Evolutionary conservation across 2,888 invertebrate species (phyloP), one percentile per base, ranked within the genome.

Genomic region (Melangyna quadrimaculata): DNA sequence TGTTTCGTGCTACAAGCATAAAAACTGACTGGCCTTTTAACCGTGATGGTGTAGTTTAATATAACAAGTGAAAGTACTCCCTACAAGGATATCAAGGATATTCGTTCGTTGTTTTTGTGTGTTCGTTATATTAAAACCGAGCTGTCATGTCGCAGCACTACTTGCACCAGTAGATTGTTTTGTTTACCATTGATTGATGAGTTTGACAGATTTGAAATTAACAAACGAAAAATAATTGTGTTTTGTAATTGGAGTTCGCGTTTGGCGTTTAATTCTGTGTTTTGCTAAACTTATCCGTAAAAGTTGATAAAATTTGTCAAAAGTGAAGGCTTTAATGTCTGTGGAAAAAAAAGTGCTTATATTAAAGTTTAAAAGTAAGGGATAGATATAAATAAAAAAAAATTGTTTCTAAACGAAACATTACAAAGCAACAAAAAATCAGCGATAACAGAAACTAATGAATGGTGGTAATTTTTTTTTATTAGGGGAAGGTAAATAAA

Each of bases 161-260:
- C 43, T 48, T 43, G 40, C 19, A 57, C 40, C 17, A 80, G 53
- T 48, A 43, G 43, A 63, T 75, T 81, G 75, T 65, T 80, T 63
- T 53, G 69, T 74, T 61, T 40, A 65, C 51, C 10, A 51, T 35
- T 51, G 22, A 61, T 61, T 78, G 63, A 72, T 78, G 14, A 37
- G 35, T 45, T 71, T 27, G 17, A 27, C 61, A 32, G 43, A 63
- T 45, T 63, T 29, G n/a, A 17, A 8, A 40, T 59, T 4, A 5
- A 35, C 29, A 37, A 10, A 5, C 6, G 4, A 24, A 22, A 27
- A n/a, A 27, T 3, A 48, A 14, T 51, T 51, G 51, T 51, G 51
- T 24, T 57, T 70, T 51, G 35, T 27, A 9, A 29, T 45, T 55
- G 37, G 12, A 37, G 5, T 43, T 29, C 43, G 48, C 24, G 24